These are phyloP conservation scores for Cyanoliseus patagonus DNA, from an alignment of 2,113 vertebrate genomes.

Conservation along the genomic window DNA sequence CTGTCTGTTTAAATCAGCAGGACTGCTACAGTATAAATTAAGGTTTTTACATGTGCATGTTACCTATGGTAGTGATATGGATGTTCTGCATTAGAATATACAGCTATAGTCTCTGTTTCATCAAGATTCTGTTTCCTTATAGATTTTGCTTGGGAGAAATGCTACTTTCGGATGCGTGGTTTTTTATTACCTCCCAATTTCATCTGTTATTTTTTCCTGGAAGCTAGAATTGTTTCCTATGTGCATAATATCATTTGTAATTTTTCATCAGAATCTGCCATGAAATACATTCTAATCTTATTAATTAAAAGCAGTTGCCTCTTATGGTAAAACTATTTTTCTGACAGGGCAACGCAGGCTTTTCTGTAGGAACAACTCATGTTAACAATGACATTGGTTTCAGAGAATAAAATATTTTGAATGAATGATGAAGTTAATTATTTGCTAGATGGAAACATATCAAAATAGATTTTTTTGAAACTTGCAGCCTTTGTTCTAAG, in stretches of 20 bases:
- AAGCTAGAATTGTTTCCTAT: neutral
- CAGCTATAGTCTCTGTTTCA: neutral
- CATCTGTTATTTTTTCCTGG: neutral
- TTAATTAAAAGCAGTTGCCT: slow-evolving; percentile 43
- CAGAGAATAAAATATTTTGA: slow-evolving; percentile 5
- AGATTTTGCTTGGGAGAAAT: slow-evolving; percentile 1
- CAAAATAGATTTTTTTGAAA: neutral
- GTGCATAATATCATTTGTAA: slow-evolving; percentile 1
- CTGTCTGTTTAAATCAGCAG: slow-evolving; percentile 1
- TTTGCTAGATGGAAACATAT: slow-evolving; percentile 38
- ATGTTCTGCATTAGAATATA: neutral
- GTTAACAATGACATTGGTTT: slow-evolving; percentile 32
- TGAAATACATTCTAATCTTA: slow-evolving; percentile 42
- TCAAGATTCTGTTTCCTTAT: neutral
- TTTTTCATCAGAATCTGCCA: slow-evolving; percentile 39
- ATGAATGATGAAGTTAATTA: slow-evolving; percentile 28
- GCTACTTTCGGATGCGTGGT: neutral
- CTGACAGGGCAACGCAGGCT: neutral
- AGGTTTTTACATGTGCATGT: neutral
- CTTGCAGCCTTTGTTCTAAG: neutral
- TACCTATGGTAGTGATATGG: neutral
- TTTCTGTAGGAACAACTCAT: slow-evolving; percentile 10
- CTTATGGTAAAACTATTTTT: slow-evolving; percentile 24
- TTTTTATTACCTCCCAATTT: neutral
- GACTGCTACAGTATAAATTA: neutral